Evolutionary conservation across 2,888 invertebrate genomes (phyloP), one percentile per base, ranked within the genome.

Genomic region (Spicauda simplicius): DNA sequence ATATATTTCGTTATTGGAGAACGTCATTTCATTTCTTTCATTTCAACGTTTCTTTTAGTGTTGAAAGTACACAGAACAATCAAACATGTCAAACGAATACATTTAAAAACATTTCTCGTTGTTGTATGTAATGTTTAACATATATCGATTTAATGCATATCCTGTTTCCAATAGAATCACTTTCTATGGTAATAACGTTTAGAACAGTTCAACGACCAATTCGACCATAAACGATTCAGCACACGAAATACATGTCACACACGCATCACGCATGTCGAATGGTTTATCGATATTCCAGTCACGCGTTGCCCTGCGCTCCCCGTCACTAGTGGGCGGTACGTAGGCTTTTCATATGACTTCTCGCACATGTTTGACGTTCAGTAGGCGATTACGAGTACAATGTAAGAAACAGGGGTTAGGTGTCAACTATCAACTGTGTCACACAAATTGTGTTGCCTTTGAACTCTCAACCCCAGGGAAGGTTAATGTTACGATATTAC

Each of bases 241-340:
- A 64, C 72, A 71, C 72, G 72, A 72, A 74, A 72, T 72, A 56
- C 64, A 64, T 71, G 72, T 72, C 70, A 69, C 25, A 50, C 50
- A 20, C 1, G 50, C 50, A 10, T 12, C 20, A 37, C 61, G 71
- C 69, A 67, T 71, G 20, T 76, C 73, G 74, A 80, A 79, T 79
- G 71, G 72, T 72, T 59, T 76, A 82, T 86, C 86, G 85, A 87
- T 80, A 85, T 83, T 80, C 54, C 45, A 11, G 53, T 70, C 70
- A 68, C 68, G 45, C 64, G 33, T 18, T 33, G n/a, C n/a, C n/a
- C n/a, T n/a, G n/a, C n/a, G n/a, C n/a, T n/a, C n/a, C 61, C 30
- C 71, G 48, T 70, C 71, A 66, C 71, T 71, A 56, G 52, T 20
- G 19, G 37, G n/a, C 18, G 50, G 30, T 48, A 59, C 60, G 50